Evolutionary conservation across 1,140 invertebrate genomes (phyloP).

Genomic region (Chelonus insularis): DNA sequence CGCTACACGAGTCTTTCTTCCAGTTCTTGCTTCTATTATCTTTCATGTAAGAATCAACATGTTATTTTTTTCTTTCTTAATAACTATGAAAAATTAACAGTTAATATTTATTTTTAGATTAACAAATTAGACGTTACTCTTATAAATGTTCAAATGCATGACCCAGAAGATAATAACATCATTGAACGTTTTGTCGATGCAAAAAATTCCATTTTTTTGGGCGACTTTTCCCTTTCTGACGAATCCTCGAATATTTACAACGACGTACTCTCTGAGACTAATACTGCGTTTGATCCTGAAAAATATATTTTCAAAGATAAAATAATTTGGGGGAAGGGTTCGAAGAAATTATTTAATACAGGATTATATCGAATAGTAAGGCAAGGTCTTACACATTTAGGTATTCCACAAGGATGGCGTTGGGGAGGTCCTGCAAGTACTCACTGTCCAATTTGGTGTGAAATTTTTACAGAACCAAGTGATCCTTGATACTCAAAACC

Average conservation of each 20-base stretch:
- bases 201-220: constrained; percentile 34
- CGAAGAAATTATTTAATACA: constrained; percentile 40
- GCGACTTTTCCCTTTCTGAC: constrained; percentile 31
- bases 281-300: constrained; percentile 30
- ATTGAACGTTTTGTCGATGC: constrained; percentile 31
- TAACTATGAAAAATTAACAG: too few species aligned
- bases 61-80: too few species aligned
- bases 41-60: constrained; percentile 32
- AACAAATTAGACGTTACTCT: constrained; percentile 33
- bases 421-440: constrained; percentile 77
- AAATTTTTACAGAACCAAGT: constrained; percentile 46
- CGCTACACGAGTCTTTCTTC: constrained; percentile 30
- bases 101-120: constrained; percentile 32
- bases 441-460: constrained; percentile 73
- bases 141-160: constrained; percentile 33
- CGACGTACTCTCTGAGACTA: constrained; percentile 25
- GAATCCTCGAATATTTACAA: constrained; percentile 23
- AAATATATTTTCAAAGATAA: constrained; percentile 37
- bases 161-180: constrained; percentile 29
- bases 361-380: constrained; percentile 68
- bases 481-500: constrained; percentile 24
- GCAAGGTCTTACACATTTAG: constrained; percentile 72
- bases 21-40: constrained; percentile 31
- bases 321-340: constrained; percentile 36
- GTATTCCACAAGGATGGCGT: constrained; percentile 78